phyloP scores from a whole-genome alignment of 2,888 invertebrate species.

The Lordiphosa andalusiaca region DNA sequence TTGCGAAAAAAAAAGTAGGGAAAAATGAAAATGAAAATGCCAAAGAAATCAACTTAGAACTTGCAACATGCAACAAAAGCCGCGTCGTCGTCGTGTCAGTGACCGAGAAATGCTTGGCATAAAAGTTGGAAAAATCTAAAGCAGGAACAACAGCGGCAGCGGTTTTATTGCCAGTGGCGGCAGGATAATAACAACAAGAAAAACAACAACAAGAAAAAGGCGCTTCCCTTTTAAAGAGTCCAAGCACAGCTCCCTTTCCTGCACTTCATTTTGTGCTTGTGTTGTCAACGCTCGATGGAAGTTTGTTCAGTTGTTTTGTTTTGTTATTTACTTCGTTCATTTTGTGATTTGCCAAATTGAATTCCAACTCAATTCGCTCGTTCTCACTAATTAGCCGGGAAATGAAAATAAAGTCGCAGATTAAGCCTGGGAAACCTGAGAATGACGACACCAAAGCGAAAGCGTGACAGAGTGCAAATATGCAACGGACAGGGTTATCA shows the following conservation, averaged over 20 bases:
- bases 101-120: constrained; percentile 65
- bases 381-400: background rate
- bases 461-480: no score
- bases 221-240: constrained; percentile 1
- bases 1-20: constrained; percentile 4
- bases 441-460: no score
- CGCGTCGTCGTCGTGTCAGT: constrained; percentile 59
- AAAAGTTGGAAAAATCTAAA: constrained; percentile 51
- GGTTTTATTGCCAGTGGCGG: constrained; percentile 65
- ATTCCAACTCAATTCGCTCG: constrained; percentile 65
- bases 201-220: constrained; percentile 32
- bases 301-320: constrained; percentile 11
- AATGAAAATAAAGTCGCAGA: no score
- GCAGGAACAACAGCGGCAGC: constrained; percentile 19
- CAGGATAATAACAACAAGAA: constrained; percentile 51
- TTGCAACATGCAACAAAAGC: constrained; percentile 43
- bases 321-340: constrained; percentile 23
- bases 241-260: constrained; percentile 13
- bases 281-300: constrained; percentile 52
- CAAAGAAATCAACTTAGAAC: constrained; percentile 56
- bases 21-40: constrained; percentile 12
- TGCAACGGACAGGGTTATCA: no score
- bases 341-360: constrained; percentile 66
- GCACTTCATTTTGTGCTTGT: constrained; percentile 56
- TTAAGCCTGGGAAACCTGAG: no score